Percentiles rank a stretch among this genome's conserved stretches.
These are phyloP conservation scores for Nipponia nippon DNA, from an alignment of 2,113 vertebrate genomes.

Conservation along the genomic window DNA sequence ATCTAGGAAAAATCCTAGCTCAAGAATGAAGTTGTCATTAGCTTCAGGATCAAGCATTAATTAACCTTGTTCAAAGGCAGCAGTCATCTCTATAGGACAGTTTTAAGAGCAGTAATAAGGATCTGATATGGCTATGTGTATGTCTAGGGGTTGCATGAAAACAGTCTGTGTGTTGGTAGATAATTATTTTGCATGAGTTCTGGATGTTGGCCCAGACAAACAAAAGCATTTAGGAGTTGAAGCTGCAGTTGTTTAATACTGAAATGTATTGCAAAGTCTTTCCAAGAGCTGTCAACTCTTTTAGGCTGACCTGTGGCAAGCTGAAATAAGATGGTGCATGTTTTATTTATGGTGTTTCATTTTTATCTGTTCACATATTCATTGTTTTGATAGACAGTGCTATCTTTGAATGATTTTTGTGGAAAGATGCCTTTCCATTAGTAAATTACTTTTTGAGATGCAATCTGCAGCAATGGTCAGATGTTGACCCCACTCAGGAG, in stretches of 20 bases:
- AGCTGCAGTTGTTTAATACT: not conserved
- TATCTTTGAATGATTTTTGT: not conserved
- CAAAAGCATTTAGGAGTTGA: not conserved
- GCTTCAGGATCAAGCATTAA: not conserved
- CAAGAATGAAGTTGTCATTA: not conserved
- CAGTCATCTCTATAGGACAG: not conserved
- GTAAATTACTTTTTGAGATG: not conserved
- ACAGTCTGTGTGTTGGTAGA: not conserved
- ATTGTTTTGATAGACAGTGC: conserved; percentile 8
- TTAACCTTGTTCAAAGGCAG: conserved; percentile 45
- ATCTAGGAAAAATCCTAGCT: not conserved
- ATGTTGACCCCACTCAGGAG: not conserved
- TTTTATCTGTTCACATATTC: conserved; percentile 34
- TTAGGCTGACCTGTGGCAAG: conserved; percentile 22
- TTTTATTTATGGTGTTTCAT: conserved; percentile 17
- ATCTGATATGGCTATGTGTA: conserved; percentile 7
- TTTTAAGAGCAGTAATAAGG: not conserved
- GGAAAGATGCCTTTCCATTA: not conserved
- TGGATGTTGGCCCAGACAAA: conserved; percentile 40
- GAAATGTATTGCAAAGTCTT: conserved; percentile 28
- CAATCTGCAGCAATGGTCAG: not conserved
- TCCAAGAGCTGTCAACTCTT: conserved; percentile 33
- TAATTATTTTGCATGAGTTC: conserved; percentile 49
- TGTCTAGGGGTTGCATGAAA: not conserved
- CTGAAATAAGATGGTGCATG: not conserved